Evolutionary conservation across 2,888 invertebrate genomes (phyloP).

Genomic region (Drosophila nr. fundita): DNA sequence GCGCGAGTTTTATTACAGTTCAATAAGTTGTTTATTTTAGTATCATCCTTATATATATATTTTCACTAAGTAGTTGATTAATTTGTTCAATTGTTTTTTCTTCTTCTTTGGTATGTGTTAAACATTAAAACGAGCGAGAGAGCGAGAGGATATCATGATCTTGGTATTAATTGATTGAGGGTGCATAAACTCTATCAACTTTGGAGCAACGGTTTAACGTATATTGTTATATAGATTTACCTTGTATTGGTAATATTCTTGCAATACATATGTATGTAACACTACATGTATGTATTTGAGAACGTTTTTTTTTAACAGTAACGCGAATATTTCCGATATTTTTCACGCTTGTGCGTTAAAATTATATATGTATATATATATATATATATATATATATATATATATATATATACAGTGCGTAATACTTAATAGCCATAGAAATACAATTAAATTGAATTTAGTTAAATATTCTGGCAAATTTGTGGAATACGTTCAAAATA

Average conservation of each 20-base stretch:
- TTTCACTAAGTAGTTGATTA: conserved; percentile 33
- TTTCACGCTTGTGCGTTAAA: conserved; percentile 7
- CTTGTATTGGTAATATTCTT: conserved; percentile 38
- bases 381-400: conserved; percentile 51
- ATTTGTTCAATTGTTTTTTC: conserved; percentile 20
- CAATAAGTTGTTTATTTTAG: conserved; percentile 37
- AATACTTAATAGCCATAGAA: conserved; percentile 17
- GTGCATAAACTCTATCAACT: conserved; percentile 49
- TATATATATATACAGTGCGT: conserved; percentile 59
- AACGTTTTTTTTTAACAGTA: conserved; percentile 7
- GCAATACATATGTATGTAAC: conserved; percentile 27
- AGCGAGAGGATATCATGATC: conserved; percentile 53
- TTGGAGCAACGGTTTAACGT: conserved; percentile 80
- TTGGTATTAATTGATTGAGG: conserved; percentile 40
- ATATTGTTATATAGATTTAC: conserved; percentile 39
- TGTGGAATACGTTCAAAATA: conserved; percentile 21
- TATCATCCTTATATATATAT: conserved; percentile 29
- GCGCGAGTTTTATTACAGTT: conserved; percentile 67
- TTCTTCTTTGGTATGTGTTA: conserved; percentile 10
- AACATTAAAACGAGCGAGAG: conserved; percentile 59
- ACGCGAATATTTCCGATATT: conserved; percentile 8
- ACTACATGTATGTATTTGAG: conserved; percentile 2
- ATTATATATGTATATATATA: conserved; percentile 29
- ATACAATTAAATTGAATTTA: conserved; percentile 19
- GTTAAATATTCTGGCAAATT: conserved; percentile 17